Evolutionary conservation across 2,797 vertebrate genomes (phyloP), one percentile per base, ranked within the genome.

Genomic region (Steatocranus sp.): DNA sequence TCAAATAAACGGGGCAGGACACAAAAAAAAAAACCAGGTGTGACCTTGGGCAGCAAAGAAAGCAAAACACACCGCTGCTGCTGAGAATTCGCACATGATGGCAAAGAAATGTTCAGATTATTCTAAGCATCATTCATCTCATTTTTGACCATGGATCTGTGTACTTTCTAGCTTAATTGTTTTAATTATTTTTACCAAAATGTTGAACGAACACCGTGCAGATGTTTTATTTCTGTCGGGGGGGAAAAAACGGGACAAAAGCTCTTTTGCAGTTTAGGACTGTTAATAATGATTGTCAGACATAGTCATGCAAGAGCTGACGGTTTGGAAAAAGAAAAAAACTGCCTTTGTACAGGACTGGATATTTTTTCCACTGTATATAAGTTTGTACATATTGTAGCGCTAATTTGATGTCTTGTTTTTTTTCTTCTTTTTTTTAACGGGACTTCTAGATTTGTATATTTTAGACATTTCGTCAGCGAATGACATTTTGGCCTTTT

Each of bases 401-500:
- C 56, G 86, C 80, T 92, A 84, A 90, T 87, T 80, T 49, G 79
- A 83, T 68, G 9, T 80, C 15, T 91, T 95, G 92, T 93, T 43
- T 36, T 23, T 74, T 73, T 53, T 75, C 2, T 66, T 32, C 49
- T 73, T 66, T 87, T 95, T 93, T 92, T 85, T 89, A 87, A 94
- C 74, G 85, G 86, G 81, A 92, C 82, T 77, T 88, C 38, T 88
- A 92, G 91, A 88, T 90, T 87, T 94, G 87, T 91, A 92, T 84
- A 89, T 92, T 91, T 84, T 77, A 87, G 90, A 93, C 87, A 93
- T 93, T 94, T 92, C 78, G 75, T 93, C 87, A 91, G 86, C 83
- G n/a, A 54, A 81, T 90, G 83, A 87, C 82, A 76, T 91, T 86
- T 84, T 90, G 85, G 75, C 79, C 56, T 73, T 83, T 84, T 89